A percentile compares a stretch with the other conserved stretches of the same genome.
phyloP scores from a whole-genome alignment of 2,888 invertebrate genomes.

The Trilocha varians region DNA sequence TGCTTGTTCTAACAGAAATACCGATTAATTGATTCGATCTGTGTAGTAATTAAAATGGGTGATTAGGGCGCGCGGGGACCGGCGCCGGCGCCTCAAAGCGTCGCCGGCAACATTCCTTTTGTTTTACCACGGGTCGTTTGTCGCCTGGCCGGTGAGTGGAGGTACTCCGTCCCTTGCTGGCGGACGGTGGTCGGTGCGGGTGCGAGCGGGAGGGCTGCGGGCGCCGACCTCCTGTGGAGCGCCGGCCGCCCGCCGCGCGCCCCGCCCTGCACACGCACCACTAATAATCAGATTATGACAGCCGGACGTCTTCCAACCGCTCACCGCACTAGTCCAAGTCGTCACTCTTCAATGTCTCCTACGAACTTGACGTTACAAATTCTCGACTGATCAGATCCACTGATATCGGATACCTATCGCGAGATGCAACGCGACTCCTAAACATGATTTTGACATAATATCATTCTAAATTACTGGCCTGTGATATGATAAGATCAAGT shows the following conservation, averaged over 20 bases:
- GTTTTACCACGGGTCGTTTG: conserved; percentile 73
- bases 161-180: conserved; percentile 28
- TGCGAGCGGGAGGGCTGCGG: conserved; percentile 52
- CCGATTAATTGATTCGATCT: conserved; percentile 74
- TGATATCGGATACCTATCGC: conserved; percentile 22
- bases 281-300: conserved; percentile 73
- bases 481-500: not conserved
- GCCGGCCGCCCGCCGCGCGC: conserved; percentile 60
- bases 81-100: conserved; percentile 73
- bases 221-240: conserved; percentile 68
- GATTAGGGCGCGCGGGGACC: conserved; percentile 68
- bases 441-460: not conserved
- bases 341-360: conserved; percentile 50
- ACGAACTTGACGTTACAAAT: conserved; percentile 41
- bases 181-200: conserved; percentile 12
- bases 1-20: conserved; percentile 70
- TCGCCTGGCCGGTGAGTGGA: conserved; percentile 60
- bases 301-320: conserved; percentile 46
- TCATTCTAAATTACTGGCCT: not conserved
- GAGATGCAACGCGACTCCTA: conserved; percentile 1
- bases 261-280: conserved; percentile 57
- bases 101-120: conserved; percentile 73
- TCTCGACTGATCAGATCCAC: conserved; percentile 19
- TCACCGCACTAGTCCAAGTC: conserved; percentile 26
- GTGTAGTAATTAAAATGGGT: conserved; percentile 73